A percentile compares a stretch with the other conserved stretches of the same genome.
phyloP scores from a whole-genome alignment of 2,113 vertebrate genomes.

The Seriola dumerili region DNA sequence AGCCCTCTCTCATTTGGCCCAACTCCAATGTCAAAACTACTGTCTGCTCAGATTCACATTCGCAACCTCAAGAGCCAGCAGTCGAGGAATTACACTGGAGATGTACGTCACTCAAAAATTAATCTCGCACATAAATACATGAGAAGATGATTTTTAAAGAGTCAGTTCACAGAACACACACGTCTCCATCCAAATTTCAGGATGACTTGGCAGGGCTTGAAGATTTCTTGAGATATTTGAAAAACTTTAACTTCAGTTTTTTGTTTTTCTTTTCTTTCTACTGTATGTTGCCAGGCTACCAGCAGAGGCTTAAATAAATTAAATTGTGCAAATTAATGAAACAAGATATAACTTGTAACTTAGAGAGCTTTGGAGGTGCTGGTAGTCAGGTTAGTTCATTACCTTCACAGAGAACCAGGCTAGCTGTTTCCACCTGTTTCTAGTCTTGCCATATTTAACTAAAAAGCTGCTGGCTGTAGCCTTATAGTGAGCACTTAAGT shows the following conservation, averaged over 20 bases:
- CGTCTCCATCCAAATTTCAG: not conserved
- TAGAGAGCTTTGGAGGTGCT: not conserved
- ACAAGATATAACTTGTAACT: not conserved
- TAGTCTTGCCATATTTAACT: not conserved
- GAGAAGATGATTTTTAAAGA: constrained; percentile 21
- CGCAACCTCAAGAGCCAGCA: constrained; percentile 35
- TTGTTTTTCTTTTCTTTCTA: no score
- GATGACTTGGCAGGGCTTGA: not conserved
- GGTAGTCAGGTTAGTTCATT: not conserved
- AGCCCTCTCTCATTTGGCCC: constrained; percentile 68
- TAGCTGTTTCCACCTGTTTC: not conserved
- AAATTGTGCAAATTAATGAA: not conserved
- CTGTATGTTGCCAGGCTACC: not conserved
- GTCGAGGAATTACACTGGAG: constrained; percentile 36
- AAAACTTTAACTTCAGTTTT: no score
- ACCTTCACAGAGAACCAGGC: not conserved
- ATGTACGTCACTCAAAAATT: constrained; percentile 39
- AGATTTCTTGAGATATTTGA: not conserved
- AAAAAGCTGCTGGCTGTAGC: not conserved
- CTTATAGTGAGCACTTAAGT: no score
- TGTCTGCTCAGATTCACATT: constrained; percentile 53
- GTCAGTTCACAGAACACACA: constrained; percentile 6
- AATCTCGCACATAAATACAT: constrained; percentile 22
- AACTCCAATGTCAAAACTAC: constrained; percentile 64
- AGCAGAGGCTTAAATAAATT: not conserved